Percentiles rank a stretch among this genome's conserved stretches.
These are phyloP conservation scores for Gallinago nigripennis DNA, from an alignment of 2,797 vertebrate species.

Conservation along the genomic window DNA sequence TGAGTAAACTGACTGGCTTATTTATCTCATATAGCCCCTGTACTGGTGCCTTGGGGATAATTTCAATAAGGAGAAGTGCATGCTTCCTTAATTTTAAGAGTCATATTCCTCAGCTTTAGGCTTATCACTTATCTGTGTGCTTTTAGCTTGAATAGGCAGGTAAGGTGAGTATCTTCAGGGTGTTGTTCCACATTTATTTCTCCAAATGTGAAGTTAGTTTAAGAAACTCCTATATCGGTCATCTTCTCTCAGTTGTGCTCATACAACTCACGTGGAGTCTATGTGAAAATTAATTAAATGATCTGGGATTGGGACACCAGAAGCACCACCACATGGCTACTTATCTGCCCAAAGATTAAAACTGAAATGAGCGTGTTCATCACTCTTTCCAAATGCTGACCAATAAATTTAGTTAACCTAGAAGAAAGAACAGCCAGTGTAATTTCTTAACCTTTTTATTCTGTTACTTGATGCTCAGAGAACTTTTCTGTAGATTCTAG, in stretches of 20 bases:
- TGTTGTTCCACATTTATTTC: neutral
- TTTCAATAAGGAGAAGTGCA: neutral
- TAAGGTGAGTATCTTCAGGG: neutral
- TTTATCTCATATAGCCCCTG: neutral
- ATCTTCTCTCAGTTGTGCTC: neutral
- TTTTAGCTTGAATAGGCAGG: neutral
- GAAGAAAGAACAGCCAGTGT: neutral
- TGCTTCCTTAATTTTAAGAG: neutral
- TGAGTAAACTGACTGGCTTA: neutral
- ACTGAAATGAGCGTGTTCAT: neutral
- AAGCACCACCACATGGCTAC: neutral
- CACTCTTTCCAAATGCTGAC: neutral
- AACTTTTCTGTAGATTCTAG: neutral
- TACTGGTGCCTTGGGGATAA: neutral
- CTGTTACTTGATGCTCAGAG: neutral
- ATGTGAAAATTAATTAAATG: neutral
- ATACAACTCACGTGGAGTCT: neutral
- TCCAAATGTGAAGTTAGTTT: neutral
- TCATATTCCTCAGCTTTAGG: neutral
- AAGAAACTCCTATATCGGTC: neutral
- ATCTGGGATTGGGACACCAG: neutral
- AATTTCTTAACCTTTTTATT: neutral
- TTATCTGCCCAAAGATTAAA: neutral
- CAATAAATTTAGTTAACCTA: neutral
- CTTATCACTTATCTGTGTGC: rapidly evolving